Conservation (phyloP, 2,888 invertebrate species). For the Acleris emargana region DNA sequence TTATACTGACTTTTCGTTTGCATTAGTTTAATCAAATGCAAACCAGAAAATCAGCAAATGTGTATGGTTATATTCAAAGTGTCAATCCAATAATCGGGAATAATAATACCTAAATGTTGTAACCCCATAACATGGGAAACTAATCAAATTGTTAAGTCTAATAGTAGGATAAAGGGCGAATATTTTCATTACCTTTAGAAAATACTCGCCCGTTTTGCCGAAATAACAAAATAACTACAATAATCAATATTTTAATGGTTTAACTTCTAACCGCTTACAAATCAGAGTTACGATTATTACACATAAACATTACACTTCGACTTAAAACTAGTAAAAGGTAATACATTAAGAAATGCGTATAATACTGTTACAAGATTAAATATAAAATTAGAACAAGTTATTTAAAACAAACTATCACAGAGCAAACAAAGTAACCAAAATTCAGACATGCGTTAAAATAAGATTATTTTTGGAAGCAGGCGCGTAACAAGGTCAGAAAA, state of each 20-base stretch:
- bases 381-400: constrained; percentile 44
- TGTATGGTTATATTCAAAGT: constrained; percentile 73
- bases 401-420: constrained; percentile 65
- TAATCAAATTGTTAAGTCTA: constrained; percentile 52
- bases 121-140: constrained; percentile 66
- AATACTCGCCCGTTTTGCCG: constrained; percentile 53
- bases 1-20: constrained; percentile 41
- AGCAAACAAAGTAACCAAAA: constrained; percentile 52
- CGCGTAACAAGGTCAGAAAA: constrained; percentile 58
- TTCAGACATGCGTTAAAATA: constrained; percentile 34
- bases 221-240: constrained; percentile 68
- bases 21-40: neutral
- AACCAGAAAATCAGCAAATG: constrained; percentile 22
- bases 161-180: constrained; percentile 49
- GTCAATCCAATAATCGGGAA: constrained; percentile 74
- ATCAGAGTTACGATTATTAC: constrained; percentile 37
- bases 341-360: constrained; percentile 58
- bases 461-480: constrained; percentile 55
- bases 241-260: constrained; percentile 53
- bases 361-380: constrained; percentile 62
- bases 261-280: constrained; percentile 61
- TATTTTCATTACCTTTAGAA: constrained; percentile 43
- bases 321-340: constrained; percentile 35
- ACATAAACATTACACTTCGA: constrained; percentile 36
- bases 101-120: constrained; percentile 56